A percentile compares a stretch with the other conserved stretches of the same genome.
Evolutionary conservation across 2,797 vertebrate genomes (phyloP).

Genomic region (Tympanoctomys barrerae): DNA sequence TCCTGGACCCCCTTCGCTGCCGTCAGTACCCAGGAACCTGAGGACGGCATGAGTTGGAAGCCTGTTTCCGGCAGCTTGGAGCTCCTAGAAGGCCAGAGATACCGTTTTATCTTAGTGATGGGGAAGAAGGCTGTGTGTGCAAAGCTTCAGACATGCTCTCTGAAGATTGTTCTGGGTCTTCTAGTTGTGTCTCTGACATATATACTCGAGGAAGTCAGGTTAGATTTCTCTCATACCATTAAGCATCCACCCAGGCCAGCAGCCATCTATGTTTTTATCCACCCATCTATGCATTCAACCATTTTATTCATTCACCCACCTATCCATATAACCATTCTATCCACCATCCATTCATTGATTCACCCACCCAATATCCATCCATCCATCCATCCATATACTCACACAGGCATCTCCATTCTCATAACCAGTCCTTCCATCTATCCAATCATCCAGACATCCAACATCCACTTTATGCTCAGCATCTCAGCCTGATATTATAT

Average conservation of each 20-base stretch:
- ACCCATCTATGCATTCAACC: not conserved
- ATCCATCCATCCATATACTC: not conserved
- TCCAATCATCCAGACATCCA: not conserved
- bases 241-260: not conserved
- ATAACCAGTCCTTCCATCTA: not conserved
- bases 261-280: not conserved
- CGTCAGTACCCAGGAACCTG: not conserved
- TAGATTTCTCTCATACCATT: not conserved
- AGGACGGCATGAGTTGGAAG: not conserved
- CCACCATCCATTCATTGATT: not conserved
- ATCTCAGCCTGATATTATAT: not conserved
- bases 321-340: not conserved
- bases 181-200: not conserved
- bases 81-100: not conserved
- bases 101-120: not conserved
- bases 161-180: not conserved
- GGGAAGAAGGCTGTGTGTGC: not conserved
- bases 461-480: not conserved
- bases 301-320: not conserved
- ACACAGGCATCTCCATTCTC: not conserved
- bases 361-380: not conserved
- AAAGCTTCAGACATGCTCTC: not conserved
- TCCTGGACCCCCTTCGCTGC: not conserved
- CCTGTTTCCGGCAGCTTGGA: not conserved
- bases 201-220: not conserved